Percentiles rank a stretch among this genome's conserved stretches.
phyloP scores from a whole-genome alignment of 1,140 invertebrate species.

The Aphaenogaster ashmeadi region DNA sequence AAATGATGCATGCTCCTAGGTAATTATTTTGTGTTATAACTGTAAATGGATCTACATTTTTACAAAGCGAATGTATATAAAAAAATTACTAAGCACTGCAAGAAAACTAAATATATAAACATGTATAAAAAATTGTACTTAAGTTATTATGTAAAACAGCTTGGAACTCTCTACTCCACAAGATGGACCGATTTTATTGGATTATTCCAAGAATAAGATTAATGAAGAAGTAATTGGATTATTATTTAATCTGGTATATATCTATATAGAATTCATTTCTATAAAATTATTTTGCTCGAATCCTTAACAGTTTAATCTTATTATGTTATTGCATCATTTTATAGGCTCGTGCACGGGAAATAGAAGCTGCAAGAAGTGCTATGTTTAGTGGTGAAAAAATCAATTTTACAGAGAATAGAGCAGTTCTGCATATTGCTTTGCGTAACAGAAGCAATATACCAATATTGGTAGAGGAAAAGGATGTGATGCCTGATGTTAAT shows the following conservation, averaged over 20 bases:
- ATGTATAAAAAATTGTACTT: background rate
- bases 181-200: slow-evolving; percentile 96
- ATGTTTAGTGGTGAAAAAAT: slow-evolving; percentile 99
- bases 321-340: slow-evolving; percentile 51
- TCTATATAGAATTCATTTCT: slow-evolving; percentile 73
- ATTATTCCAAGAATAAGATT: slow-evolving; percentile 99
- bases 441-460: slow-evolving; percentile 94
- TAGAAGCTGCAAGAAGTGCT: slow-evolving; percentile 94
- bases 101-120: background rate
- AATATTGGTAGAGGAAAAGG: slow-evolving; percentile 95
- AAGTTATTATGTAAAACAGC: slow-evolving; percentile 85
- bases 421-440: slow-evolving; percentile 98
- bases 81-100: background rate
- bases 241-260: slow-evolving; percentile 92
- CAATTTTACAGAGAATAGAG: slow-evolving; percentile 98
- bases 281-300: slow-evolving; percentile 58
- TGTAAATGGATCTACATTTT: background rate
- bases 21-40: background rate
- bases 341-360: slow-evolving; percentile 93
- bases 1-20: background rate
- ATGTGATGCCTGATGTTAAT: slow-evolving; percentile 98
- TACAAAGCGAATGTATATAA: background rate
- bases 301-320: background rate
- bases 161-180: slow-evolving; percentile 91
- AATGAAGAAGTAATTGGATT: slow-evolving; percentile 92